phyloP scores from a whole-genome alignment of 2,888 invertebrate species.

The Tachystola acroxantha region DNA sequence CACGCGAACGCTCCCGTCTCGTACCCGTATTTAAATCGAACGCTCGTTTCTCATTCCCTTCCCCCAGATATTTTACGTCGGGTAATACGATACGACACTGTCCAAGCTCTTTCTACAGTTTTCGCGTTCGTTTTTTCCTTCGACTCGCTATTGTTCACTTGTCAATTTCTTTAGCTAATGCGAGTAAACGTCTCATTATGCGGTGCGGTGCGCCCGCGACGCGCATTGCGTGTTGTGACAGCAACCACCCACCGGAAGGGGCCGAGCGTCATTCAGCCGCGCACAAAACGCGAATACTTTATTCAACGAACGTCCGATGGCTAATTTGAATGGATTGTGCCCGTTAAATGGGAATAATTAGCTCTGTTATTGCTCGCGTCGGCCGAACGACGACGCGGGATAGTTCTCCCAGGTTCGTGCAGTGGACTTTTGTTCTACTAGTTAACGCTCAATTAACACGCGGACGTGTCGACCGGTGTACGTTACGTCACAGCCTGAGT shows the following conservation, averaged over 20 bases:
- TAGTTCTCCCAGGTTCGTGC: conserved; percentile 41
- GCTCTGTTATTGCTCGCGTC: conserved; percentile 47
- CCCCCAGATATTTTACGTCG: conserved; percentile 77
- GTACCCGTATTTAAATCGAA: conserved; percentile 69
- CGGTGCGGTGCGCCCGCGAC: conserved; percentile 72
- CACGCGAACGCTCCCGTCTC: conserved; percentile 71
- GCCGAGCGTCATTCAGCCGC: conserved; percentile 72
- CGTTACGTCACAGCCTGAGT: conserved; percentile 30
- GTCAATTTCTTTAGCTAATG: conserved; percentile 79
- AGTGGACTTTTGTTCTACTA: conserved; percentile 40
- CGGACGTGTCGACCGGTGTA: conserved; percentile 15
- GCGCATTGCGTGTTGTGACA: conserved; percentile 77
- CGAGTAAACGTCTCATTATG: conserved; percentile 79
- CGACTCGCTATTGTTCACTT: conserved; percentile 74
- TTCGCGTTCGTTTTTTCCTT: conserved; percentile 66
- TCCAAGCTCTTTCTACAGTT: conserved; percentile 74
- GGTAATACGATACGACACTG: conserved; percentile 78
- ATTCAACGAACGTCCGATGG: conserved; percentile 66
- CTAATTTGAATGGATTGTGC: conserved; percentile 75
- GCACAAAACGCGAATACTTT: conserved; percentile 72
- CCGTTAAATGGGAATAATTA: conserved; percentile 73
- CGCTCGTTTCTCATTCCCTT: conserved; percentile 75
- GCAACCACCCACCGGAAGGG: conserved; percentile 77
- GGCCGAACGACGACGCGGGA: conserved; percentile 29
- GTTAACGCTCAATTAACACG: conserved; percentile 48